Evolutionary conservation across 2,888 invertebrate genomes (phyloP).

Genomic region (Ischnus inquisitorius): DNA sequence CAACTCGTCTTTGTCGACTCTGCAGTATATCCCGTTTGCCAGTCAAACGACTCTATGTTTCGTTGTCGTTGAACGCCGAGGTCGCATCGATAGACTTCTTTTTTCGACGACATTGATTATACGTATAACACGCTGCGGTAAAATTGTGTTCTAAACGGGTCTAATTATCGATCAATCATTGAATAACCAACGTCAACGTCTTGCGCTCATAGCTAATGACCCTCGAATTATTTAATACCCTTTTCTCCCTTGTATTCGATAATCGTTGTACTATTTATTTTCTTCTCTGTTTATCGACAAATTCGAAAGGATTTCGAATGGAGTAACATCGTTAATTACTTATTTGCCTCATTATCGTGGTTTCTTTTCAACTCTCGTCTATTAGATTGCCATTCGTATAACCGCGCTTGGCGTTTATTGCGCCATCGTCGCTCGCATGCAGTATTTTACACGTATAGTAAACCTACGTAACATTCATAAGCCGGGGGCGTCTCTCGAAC

Average conservation of each 20-base stretch:
- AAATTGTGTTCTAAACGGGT: too few species aligned
- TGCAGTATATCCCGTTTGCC: background rate
- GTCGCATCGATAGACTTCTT: constrained; percentile 48
- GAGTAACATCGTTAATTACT: background rate
- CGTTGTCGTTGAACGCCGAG: constrained; percentile 24
- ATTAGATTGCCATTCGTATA: background rate
- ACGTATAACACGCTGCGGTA: too few species aligned
- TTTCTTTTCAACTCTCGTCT: background rate
- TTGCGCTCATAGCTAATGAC: background rate
- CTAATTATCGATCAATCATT: constrained; percentile 42
- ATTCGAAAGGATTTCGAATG: background rate
- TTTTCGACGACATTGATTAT: constrained; percentile 15
- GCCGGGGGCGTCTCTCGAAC: constrained; percentile 4
- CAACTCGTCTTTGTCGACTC: constrained; percentile 6
- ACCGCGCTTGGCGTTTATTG: background rate
- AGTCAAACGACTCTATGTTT: background rate
- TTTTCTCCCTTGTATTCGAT: background rate
- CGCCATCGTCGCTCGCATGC: background rate
- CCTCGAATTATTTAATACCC: constrained; percentile 3
- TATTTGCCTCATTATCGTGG: background rate
- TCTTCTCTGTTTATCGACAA: too few species aligned
- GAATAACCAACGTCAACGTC: constrained; percentile 3
- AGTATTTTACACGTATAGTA: background rate
- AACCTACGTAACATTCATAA: background rate
- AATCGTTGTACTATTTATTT: too few species aligned